These are phyloP conservation scores for Eristalis intricaria DNA, from an alignment of 2,888 invertebrate species.

Conservation along the genomic window DNA sequence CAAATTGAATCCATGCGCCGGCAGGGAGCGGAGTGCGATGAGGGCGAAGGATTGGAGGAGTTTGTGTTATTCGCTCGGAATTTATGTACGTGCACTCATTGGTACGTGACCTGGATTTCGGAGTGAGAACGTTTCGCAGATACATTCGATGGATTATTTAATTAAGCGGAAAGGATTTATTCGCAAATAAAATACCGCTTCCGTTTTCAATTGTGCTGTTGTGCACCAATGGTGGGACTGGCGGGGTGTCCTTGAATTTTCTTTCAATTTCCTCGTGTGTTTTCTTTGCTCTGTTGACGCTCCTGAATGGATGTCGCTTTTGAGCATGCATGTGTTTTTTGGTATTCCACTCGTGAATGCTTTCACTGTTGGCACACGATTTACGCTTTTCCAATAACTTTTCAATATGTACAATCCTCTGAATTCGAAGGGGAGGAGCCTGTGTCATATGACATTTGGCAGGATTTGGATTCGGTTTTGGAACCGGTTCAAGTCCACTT, in stretches of 20 bases:
- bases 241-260: neutral
- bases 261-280: conserved; percentile 5
- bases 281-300: neutral
- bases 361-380: neutral
- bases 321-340: neutral
- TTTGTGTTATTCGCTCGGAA: neutral
- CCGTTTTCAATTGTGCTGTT: neutral
- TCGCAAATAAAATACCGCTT: conserved; percentile 3
- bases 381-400: neutral
- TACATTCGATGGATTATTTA: conserved; percentile 49
- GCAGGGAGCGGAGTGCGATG: too few species aligned
- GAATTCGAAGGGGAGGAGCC: neutral
- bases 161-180: conserved; percentile 57
- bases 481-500: neutral
- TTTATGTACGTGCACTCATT: neutral
- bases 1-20: conserved; percentile 28
- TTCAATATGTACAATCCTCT: neutral
- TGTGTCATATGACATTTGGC: neutral
- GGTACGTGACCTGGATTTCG: conserved; percentile 48
- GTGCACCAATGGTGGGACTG: neutral
- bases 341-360: neutral
- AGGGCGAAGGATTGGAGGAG: conserved; percentile 27
- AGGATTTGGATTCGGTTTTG: neutral
- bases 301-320: neutral
- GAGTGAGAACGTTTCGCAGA: conserved; percentile 11